Evolutionary conservation across 2,113 vertebrate species (phyloP).

Genomic region (Azemiops feae): DNA sequence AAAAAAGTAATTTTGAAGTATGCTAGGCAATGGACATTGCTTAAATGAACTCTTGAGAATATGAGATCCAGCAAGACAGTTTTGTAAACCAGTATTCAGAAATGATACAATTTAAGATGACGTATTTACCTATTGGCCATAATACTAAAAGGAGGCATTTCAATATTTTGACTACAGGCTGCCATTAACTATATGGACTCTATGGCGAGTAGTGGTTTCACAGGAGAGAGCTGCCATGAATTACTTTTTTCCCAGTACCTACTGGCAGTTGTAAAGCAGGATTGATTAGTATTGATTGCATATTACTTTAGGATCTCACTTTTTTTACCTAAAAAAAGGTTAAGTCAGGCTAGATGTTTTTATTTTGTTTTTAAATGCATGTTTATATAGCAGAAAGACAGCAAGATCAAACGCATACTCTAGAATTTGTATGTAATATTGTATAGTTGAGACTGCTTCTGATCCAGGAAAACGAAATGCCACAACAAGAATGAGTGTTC

Average conservation of each 20-base stretch:
- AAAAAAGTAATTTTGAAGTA: not conserved
- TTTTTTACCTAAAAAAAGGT: fast-evolving
- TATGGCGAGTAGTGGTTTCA: not conserved
- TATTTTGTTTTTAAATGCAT: not conserved
- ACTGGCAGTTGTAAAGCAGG: not conserved
- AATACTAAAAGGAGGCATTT: not conserved
- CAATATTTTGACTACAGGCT: not conserved
- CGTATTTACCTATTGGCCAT: not conserved
- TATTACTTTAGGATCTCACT: not conserved
- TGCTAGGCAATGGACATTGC: not conserved
- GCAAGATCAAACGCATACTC: not conserved
- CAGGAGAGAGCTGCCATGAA: not conserved
- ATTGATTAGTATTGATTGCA: not conserved
- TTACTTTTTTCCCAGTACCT: not conserved
- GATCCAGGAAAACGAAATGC: not conserved
- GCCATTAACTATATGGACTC: not conserved
- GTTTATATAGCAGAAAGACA: not conserved
- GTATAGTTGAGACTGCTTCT: not conserved
- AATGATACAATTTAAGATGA: not conserved
- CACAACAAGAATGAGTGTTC: not conserved
- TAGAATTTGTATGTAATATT: not conserved
- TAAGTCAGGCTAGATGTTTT: not conserved
- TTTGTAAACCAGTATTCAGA: not conserved
- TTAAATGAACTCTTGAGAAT: conserved; percentile 4
- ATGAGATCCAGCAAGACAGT: not conserved